Evolutionary conservation across 2,888 invertebrate species (phyloP).

Genomic region (Nezara viridula): DNA sequence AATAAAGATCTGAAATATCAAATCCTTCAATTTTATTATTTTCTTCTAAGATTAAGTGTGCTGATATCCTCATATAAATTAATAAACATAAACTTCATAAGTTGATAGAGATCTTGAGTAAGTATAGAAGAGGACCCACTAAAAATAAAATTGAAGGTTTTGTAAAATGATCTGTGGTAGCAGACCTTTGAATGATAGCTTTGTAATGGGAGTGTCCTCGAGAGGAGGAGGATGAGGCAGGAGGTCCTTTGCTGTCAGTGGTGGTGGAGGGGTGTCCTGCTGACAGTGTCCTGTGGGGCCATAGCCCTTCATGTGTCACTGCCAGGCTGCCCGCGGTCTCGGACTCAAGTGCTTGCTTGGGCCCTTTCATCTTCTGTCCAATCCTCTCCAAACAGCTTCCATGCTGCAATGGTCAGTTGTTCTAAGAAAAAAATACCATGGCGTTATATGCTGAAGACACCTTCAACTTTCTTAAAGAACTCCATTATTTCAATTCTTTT

Average conservation of each 20-base stretch:
- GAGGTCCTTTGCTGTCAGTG: background rate
- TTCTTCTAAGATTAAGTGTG: no score
- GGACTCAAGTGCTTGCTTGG: background rate
- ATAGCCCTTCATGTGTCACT: constrained; percentile 3
- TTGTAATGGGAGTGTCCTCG: background rate
- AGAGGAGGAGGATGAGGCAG: background rate
- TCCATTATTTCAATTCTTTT: no score
- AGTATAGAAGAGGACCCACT: background rate
- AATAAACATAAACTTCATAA: no score
- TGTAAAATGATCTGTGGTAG: background rate
- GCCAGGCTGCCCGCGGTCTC: background rate
- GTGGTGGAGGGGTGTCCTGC: background rate
- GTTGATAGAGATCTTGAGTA: background rate
- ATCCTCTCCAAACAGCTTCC: background rate
- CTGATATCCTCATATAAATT: no score
- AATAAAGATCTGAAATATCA: no score
- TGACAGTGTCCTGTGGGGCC: background rate
- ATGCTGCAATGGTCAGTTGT: background rate
- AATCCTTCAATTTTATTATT: background rate
- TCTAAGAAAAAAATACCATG: background rate
- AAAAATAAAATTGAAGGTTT: background rate
- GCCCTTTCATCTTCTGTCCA: constrained; percentile 23
- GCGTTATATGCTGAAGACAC: background rate
- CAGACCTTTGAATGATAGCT: background rate
- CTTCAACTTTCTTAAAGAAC: no score